phyloP scores from a whole-genome alignment of 2,113 vertebrate species.

The Syrmaticus mikado region DNA sequence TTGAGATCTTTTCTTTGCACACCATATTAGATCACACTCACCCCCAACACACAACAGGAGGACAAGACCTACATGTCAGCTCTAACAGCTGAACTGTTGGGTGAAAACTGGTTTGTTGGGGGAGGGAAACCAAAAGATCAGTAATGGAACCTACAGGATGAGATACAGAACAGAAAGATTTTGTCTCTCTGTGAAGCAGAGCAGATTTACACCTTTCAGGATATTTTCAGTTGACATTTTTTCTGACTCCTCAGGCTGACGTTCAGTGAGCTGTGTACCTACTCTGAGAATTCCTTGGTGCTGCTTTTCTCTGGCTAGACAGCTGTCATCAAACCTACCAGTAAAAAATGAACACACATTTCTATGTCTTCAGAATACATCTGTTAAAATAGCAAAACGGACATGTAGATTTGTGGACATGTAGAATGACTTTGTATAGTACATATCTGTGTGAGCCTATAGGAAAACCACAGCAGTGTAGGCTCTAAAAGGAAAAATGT shows the following conservation, averaged over 20 bases:
- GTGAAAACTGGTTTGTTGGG: neutral
- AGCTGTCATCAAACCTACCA: neutral
- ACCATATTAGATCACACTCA: neutral
- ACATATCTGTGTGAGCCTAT: rapidly evolving
- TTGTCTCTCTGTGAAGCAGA: neutral
- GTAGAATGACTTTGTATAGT: neutral
- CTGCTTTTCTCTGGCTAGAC: neutral
- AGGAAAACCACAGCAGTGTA: neutral
- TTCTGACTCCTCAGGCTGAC: neutral
- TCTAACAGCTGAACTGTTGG: neutral
- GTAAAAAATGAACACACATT: neutral
- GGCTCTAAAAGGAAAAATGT: neutral
- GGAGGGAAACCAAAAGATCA: neutral
- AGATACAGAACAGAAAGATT: neutral
- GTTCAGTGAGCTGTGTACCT: rapidly evolving
- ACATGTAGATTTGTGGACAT: too few species aligned
- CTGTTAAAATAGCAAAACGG: neutral
- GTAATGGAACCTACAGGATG: neutral
- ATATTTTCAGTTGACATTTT: neutral
- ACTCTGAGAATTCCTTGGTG: neutral
- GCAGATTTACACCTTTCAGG: neutral
- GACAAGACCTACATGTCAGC: neutral
- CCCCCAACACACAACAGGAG: neutral
- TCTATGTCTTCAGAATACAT: neutral
- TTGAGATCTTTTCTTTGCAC: neutral